phyloP scores from a whole-genome alignment of 2,797 vertebrate genomes.

The Varecia variegata region DNA sequence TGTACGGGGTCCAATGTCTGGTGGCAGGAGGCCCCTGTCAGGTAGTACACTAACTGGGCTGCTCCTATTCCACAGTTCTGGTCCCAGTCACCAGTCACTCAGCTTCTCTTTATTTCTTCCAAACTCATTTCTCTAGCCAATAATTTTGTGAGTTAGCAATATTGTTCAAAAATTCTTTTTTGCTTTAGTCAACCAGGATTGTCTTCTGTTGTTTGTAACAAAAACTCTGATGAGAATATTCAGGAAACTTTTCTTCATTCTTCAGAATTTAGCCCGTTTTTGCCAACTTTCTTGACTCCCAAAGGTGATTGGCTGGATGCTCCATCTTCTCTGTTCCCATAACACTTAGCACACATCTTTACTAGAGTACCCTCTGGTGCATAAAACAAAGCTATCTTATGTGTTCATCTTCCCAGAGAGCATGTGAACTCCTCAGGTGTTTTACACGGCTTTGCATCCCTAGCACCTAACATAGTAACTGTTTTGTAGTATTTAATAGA shows the following conservation, averaged over 20 bases:
- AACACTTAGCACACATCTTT: neutral
- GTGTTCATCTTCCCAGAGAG: neutral
- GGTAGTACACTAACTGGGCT: neutral
- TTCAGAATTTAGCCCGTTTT: neutral
- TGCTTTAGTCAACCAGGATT: neutral
- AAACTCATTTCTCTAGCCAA: neutral
- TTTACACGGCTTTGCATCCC: neutral
- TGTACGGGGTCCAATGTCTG: neutral
- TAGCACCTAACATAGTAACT: neutral
- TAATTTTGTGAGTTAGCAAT: neutral
- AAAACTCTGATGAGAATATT: neutral
- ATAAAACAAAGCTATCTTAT: neutral
- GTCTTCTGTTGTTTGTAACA: constrained; percentile 4
- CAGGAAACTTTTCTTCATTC: neutral
- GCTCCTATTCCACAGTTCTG: neutral
- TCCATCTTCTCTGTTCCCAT: neutral
- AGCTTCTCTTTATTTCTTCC: neutral
- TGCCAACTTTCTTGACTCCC: neutral
- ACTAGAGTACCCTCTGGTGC: neutral
- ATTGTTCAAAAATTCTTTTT: neutral
- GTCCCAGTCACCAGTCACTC: neutral
- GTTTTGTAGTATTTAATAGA: neutral
- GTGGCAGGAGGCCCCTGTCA: neutral
- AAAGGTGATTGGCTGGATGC: neutral
- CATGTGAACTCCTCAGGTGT: neutral